phyloP scores from a whole-genome alignment of 2,797 vertebrate genomes.

The Sitta carolinensis region DNA sequence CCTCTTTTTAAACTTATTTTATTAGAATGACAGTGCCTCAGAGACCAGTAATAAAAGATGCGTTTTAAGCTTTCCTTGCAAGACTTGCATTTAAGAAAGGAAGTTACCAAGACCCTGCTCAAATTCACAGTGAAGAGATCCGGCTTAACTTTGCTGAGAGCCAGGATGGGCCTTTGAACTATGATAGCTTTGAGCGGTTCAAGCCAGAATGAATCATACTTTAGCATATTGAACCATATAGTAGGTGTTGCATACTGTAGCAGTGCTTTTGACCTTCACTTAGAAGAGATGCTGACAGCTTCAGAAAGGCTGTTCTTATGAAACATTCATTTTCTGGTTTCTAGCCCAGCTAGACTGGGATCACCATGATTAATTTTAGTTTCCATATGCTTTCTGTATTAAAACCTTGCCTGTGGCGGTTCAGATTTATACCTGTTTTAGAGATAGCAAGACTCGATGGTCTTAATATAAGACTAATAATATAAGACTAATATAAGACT shows the following conservation, averaged over 20 bases:
- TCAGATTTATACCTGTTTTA: not conserved
- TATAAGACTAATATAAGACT: no score
- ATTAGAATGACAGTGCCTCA: not conserved
- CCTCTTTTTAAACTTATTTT: not conserved
- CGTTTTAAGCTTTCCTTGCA: not conserved
- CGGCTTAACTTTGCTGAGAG: not conserved
- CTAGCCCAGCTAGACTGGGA: not conserved
- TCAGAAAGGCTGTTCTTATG: not conserved
- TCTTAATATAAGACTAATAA: no score
- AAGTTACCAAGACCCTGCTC: not conserved
- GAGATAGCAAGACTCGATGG: not conserved
- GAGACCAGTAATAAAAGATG: not conserved
- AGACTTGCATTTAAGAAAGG: not conserved
- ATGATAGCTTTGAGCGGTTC: not conserved
- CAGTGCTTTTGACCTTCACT: not conserved
- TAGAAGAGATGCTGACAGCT: not conserved
- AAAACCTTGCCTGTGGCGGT: not conserved
- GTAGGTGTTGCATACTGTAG: not conserved
- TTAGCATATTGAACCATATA: not conserved
- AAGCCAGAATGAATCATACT: not conserved
- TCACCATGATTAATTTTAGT: not conserved
- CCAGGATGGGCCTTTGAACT: not conserved
- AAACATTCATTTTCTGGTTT: not conserved
- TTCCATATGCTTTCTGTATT: not conserved
- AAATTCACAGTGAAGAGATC: not conserved